Evolutionary conservation across 2,888 invertebrate genomes (phyloP), one percentile per base, ranked within the genome.

Genomic region (Buathra laborator): DNA sequence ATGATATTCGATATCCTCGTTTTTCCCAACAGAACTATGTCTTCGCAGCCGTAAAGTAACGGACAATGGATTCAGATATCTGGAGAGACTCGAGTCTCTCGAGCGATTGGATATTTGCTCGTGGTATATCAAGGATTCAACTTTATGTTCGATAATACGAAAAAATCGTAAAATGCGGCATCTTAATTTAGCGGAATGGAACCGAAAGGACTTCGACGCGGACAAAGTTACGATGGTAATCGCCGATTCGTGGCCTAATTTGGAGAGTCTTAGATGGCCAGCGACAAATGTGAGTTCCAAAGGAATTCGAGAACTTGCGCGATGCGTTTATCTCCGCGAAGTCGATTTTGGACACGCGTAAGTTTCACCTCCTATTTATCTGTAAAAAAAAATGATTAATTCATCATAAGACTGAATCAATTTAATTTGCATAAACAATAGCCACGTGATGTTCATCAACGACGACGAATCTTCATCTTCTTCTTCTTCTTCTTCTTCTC

Each of bases 311-410:
- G 95, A 96, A 1, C 94, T 98, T 2, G 95, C 96, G 0, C 95
- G 95, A 66, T 98, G 97, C 90, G 94, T 94, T 81, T 94, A 96
- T 53, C 94, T 98, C 51, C 96, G 97, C 90, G 98, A 98, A 93
- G 94, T 98, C 19, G 98, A 98, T 94, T 95, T 98, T 86, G 98
- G 98, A 44, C 98, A 98, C 98, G 98, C 98, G 97, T 97, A 94
- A 93, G 96, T 95, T 66, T 78, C 10, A 12, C 4, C 12, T 4
- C 9, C 9, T 16, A 53, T 53, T 9, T 1, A 48, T 48, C 14
- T 9, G 3, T 14, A 48, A 14, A 10, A 14, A 14, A 4, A 53
- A 53, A 19, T 53, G 7, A 53, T 19, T 16, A 0, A 19, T 53
- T 2, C 3, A 16, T 1, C 16, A 16, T 16, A 7, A 19, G 7